Evolutionary conservation across 35 echinoderm and acorn worm genomes (phyloP), one percentile per base, ranked within the genome.

Genomic region (Heliocidaris tuberculata): DNA sequence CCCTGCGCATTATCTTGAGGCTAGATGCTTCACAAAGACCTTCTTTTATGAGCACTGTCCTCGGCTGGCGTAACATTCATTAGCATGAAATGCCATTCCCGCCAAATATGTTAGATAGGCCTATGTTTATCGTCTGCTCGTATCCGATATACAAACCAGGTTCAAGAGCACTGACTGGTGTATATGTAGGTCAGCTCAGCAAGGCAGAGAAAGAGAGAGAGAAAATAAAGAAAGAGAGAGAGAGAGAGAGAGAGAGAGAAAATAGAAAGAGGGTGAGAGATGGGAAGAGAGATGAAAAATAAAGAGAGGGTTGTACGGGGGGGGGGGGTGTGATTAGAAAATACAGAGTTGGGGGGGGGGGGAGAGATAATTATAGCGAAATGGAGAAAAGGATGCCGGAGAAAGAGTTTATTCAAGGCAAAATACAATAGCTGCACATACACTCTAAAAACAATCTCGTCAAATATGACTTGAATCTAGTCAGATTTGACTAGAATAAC

Each of bases 81-180:
- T 89, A 89, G 31, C 87, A 48, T 48, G 87, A 47, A 89, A 89
- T 89, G 31, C 87, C 47, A 89, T 48, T 89, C 87, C 87, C 87
- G 87, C 87, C 31, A 89, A 89, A 89, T 89, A 89, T 89, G 87
- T 48, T n/a, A 32, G 87, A 32, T 32, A 89, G 87, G 31, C 87
- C 87, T 48, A 89, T 89, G 87, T 89, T 89, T 89, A 48, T 32
- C 87, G 47, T 32, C 87, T 89, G 65, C 21, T 78, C 65, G 65
- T 78, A 27, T 78, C 65, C 35, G 7, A 78, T 78, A 78, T 19
- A 78, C 65, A 78, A 78, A n/a, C 65, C 65, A 78, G 65, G 65
- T 78, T 78, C 65, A 78, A 78, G 65, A 78, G 65, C 65, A 78
- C 7, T 78, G 65, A 78, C 65, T 27, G 15, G 65, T n/a, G 27